phyloP scores from a whole-genome alignment of 2,888 invertebrate genomes.

The Pristionchus maxplancki region DNA sequence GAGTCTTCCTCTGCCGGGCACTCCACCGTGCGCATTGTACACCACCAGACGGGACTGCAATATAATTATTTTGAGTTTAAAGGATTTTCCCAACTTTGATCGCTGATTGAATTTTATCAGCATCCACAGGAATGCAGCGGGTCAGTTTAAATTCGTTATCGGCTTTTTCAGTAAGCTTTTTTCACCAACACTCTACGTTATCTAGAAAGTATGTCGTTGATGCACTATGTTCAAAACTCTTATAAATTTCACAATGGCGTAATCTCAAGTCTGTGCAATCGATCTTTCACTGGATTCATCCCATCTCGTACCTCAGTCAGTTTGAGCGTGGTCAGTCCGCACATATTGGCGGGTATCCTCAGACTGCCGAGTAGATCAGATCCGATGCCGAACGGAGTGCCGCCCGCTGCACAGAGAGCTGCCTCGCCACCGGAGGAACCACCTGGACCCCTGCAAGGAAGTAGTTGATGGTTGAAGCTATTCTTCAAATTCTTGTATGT shows the following conservation, averaged over 20 bases:
- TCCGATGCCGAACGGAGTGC: slow-evolving; percentile 79
- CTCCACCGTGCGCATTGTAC: slow-evolving; percentile 65
- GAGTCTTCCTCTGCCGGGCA: slow-evolving; percentile 73
- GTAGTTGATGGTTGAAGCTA: neutral
- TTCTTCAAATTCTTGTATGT: neutral
- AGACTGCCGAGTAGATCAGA: slow-evolving; percentile 80
- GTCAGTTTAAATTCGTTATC: no score
- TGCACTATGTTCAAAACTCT: no score
- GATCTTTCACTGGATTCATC: neutral
- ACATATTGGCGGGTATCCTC: slow-evolving; percentile 79
- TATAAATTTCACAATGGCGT: no score
- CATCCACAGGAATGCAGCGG: no score
- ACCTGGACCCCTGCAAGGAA: slow-evolving; percentile 76
- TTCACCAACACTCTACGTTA: no score
- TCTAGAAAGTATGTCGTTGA: no score
- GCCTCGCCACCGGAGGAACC: slow-evolving; percentile 80
- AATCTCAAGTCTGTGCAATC: neutral
- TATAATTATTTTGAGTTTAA: neutral
- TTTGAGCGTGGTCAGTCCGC: slow-evolving; percentile 79
- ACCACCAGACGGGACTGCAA: slow-evolving; percentile 64
- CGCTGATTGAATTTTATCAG: no score
- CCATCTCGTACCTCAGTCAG: slow-evolving; percentile 76
- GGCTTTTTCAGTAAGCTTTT: neutral
- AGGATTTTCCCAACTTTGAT: neutral
- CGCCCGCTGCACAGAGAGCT: slow-evolving; percentile 79